phyloP scores from a whole-genome alignment of 1,140 invertebrate species.

The Formica selysi region DNA sequence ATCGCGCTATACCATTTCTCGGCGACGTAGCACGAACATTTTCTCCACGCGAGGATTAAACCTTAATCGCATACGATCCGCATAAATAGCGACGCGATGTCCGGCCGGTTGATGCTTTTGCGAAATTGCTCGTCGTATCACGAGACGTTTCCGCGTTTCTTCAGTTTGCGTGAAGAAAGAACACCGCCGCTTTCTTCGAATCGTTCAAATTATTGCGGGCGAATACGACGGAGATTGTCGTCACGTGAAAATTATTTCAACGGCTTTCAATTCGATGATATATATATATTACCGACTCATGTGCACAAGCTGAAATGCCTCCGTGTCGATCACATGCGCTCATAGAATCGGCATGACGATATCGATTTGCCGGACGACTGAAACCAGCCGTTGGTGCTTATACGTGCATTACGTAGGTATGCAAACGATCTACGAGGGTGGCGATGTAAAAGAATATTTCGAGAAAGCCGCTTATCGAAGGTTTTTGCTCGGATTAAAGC shows the following conservation, averaged over 20 bases:
- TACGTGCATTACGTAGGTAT: conserved; percentile 25
- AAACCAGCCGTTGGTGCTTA: conserved; percentile 1
- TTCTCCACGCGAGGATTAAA: conserved; percentile 34
- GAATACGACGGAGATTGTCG: conserved; percentile 27
- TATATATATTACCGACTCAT: conserved; percentile 64
- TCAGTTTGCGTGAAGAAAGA: background rate
- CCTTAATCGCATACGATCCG: conserved; percentile 20
- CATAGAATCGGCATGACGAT: conserved; percentile 18
- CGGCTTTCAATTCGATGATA: conserved; percentile 68
- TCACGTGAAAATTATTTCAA: conserved; percentile 59
- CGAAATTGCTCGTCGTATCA: background rate
- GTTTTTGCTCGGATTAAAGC: conserved; percentile 42
- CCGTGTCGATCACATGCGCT: conserved; percentile 58
- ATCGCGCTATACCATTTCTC: background rate
- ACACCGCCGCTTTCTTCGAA: background rate
- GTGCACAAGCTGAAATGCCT: conserved; percentile 62
- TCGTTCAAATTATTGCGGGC: background rate
- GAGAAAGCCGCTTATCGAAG: conserved; percentile 33
- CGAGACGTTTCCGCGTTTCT: background rate
- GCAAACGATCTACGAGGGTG: conserved; percentile 7
- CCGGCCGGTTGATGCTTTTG: background rate
- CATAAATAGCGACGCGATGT: conserved; percentile 40
- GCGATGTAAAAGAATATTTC: conserved; percentile 43
- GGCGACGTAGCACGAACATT: conserved; percentile 31
- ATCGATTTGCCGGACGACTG: conserved; percentile 50